phyloP scores from a whole-genome alignment of 2,113 vertebrate species.

The Zosterops borbonicus region DNA sequence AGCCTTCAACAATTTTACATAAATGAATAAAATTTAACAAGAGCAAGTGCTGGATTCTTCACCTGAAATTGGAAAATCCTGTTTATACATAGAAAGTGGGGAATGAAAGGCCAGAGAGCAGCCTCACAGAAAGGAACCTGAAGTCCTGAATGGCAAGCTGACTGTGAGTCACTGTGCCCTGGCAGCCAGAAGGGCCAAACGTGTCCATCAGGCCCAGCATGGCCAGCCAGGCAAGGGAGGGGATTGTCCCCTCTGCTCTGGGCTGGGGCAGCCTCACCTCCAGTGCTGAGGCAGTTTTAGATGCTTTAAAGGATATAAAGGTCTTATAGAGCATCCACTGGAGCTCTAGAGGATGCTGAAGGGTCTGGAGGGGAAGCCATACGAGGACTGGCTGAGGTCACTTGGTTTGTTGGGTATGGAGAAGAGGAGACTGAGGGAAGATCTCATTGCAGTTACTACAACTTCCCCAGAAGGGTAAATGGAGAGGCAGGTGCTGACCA shows the following conservation, averaged over 20 bases:
- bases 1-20: background rate
- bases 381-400: background rate
- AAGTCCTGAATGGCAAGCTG: background rate
- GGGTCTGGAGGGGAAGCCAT: background rate
- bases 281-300: background rate
- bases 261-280: accelerated
- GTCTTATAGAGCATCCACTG: background rate
- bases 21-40: background rate
- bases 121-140: background rate
- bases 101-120: background rate
- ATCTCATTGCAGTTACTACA: background rate
- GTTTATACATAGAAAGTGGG: background rate
- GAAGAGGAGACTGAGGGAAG: background rate
- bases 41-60: background rate
- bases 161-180: background rate
- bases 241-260: background rate
- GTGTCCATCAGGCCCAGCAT: background rate
- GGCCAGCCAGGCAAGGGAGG: accelerated
- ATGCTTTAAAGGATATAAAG: background rate
- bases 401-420: background rate
- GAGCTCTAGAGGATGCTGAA: background rate
- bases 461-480: background rate
- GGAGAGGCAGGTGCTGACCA: background rate
- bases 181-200: background rate
- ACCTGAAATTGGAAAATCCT: background rate